phyloP scores from a whole-genome alignment of 2,888 invertebrate species.

The Torymus tubicola region DNA sequence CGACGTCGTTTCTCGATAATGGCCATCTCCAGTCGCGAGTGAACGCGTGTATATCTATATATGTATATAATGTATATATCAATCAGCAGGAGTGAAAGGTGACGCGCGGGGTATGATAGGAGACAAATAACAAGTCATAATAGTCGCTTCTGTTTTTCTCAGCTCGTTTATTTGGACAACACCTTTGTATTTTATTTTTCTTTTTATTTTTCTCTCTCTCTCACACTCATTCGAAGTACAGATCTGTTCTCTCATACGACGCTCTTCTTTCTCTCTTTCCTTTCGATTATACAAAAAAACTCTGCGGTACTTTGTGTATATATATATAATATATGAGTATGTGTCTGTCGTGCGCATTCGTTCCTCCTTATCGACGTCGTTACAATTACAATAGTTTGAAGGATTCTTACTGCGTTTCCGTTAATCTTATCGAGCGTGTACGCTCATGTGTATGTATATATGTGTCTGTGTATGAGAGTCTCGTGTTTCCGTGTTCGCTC shows the following conservation, averaged over 20 bases:
- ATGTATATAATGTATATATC: too few species aligned
- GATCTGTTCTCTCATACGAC: slow-evolving; percentile 21
- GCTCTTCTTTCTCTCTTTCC: slow-evolving; percentile 23
- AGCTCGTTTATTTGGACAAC: slow-evolving; percentile 53
- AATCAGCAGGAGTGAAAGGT: too few species aligned
- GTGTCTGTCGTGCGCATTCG: not conserved
- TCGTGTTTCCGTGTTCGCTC: not conserved
- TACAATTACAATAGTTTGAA: slow-evolving; percentile 7
- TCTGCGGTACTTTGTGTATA: slow-evolving; percentile 38
- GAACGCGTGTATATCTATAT: too few species aligned
- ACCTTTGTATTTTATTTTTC: slow-evolving; percentile 45
- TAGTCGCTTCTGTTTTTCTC: slow-evolving; percentile 18
- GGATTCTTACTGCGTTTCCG: not conserved
- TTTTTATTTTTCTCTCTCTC: slow-evolving; percentile 13
- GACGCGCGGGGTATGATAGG: too few species aligned
- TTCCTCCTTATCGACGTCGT: not conserved
- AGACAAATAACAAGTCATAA: not conserved
- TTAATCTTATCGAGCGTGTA: slow-evolving; percentile 28
- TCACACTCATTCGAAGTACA: too few species aligned
- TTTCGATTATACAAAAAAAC: slow-evolving; percentile 46
- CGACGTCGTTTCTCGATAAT: too few species aligned
- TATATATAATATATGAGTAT: not conserved
- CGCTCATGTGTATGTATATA: not conserved
- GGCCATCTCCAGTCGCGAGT: too few species aligned
- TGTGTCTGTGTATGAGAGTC: slow-evolving; percentile 4